Base-by-base conservation (phyloP, 2,888 invertebrate genomes). In the Fabriciana adippe region DNA sequence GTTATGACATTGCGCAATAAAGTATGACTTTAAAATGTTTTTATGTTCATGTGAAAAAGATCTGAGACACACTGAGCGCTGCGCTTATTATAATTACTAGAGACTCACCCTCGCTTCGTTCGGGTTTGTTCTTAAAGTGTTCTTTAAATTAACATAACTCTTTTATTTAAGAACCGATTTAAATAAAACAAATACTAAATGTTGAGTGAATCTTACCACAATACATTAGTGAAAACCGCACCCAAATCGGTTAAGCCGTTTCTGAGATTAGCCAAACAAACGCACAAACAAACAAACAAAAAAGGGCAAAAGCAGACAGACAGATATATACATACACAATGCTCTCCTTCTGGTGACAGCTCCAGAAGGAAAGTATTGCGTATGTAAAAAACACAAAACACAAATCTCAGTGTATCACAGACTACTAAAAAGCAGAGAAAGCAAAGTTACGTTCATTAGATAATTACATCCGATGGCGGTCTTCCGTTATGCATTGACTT, bases 391-490 rank as follows among this genome's bases (percentile, higher is more conserved):
- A 48, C 4, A 48, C 2, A 50, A 61, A 51, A 26, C 26, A 26
- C 26, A 26, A 14, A 35, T n/a, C 69, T 59, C 66, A 26, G 63
- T 66, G 55, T 66, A 31, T 54, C 62, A 0, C 31, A 11, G 14
- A 8, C 8, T 26, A 26, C 26, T 26, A 45, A 35, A 1, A n/a
- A 64, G n/a, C 41, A 56, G 69, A 50, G 66, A 71, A 68, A 70
- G 62, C 26, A 8, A 6, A 45, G 60, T 67, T 64, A 67, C 67
- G 70, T 47, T 64, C 50, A 68, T 64, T 64, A 47, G 48, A 53
- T 68, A 68, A 66, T 69, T 68, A 61, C 66, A 53, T 57, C 55
- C 55, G 65, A 63, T 21, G 64, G 54, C 66, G 31, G 66, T 60
- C 21, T 35, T 63, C 62, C 64, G 64, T 65, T 51, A 51, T 16